A percentile compares a stretch with the other conserved stretches of the same genome.
phyloP scores from a whole-genome alignment of 2,888 invertebrate species.

The Phyllotreta striolata region DNA sequence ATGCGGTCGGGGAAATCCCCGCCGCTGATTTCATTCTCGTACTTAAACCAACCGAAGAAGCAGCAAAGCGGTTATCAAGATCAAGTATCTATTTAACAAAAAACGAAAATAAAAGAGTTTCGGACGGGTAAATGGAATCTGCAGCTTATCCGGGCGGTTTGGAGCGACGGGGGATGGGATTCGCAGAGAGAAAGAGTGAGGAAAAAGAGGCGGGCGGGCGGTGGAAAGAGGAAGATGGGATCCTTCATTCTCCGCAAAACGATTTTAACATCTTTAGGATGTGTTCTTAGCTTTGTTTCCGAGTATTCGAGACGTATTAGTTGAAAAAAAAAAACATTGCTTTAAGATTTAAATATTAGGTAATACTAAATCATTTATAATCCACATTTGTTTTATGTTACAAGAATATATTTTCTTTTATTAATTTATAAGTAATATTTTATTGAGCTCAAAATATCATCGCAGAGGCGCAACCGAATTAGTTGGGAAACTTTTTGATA shows the following conservation, averaged over 20 bases:
- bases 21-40: slow-evolving; percentile 23
- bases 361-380: too few relatives aligned
- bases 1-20: slow-evolving; percentile 12
- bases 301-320: slow-evolving; percentile 38
- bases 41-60: slow-evolving; percentile 29
- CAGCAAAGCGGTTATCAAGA: slow-evolving; percentile 41
- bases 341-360: too few relatives aligned
- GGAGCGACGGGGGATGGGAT: slow-evolving; percentile 31
- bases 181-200: slow-evolving; percentile 38
- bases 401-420: too few relatives aligned
- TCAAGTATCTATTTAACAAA: slow-evolving; percentile 58
- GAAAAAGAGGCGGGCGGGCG: slow-evolving; percentile 35
- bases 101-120: slow-evolving; percentile 60
- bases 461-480: slow-evolving; percentile 24
- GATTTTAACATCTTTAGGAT: slow-evolving; percentile 57
- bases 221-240: too few relatives aligned
- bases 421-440: too few relatives aligned
- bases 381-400: too few relatives aligned
- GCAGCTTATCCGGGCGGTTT: slow-evolving; percentile 53
- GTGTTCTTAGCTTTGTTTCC: slow-evolving; percentile 51
- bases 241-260: slow-evolving; percentile 42
- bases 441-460: too few relatives aligned
- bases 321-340: too few relatives aligned
- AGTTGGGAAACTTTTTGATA: slow-evolving; percentile 38
- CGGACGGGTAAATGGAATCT: slow-evolving; percentile 61